These are phyloP conservation scores for Nowickia ferox DNA, from an alignment of 2,888 invertebrate genomes.

Conservation along the genomic window DNA sequence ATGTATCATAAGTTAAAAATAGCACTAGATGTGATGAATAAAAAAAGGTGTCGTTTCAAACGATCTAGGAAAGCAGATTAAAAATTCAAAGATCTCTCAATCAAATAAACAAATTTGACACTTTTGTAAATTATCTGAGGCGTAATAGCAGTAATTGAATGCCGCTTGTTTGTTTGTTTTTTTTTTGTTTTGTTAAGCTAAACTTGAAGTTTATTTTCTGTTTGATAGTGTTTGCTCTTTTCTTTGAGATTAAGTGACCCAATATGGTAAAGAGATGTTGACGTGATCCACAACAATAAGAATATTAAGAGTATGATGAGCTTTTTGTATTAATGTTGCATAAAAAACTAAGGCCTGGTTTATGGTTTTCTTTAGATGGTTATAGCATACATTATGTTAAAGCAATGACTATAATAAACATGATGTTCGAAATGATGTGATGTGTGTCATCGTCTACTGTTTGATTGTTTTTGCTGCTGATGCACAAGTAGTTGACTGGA, in stretches of 20 bases:
- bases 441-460: conserved; percentile 40
- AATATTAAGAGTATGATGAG: conserved; percentile 10
- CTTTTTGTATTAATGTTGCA: conserved; percentile 8
- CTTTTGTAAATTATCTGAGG: conserved; percentile 60
- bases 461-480: conserved; percentile 36
- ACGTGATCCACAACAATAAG: conserved; percentile 31
- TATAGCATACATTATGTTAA: conserved; percentile 31
- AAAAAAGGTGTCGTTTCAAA: conserved; percentile 51
- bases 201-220: conserved; percentile 57
- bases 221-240: conserved; percentile 41
- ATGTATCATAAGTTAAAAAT: conserved; percentile 19
- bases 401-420: conserved; percentile 49
- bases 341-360: conserved; percentile 57
- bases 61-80: conserved; percentile 63
- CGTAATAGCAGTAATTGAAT: conserved; percentile 56
- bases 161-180: conserved; percentile 36
- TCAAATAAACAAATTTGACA: conserved; percentile 55
- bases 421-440: conserved; percentile 40
- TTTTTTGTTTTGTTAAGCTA: conserved; percentile 58
- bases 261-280: conserved; percentile 65
- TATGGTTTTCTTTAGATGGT: conserved; percentile 65
- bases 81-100: conserved; percentile 26
- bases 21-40: conserved; percentile 3
- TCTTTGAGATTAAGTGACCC: conserved; percentile 57
- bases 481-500: conserved; percentile 47